Base-by-base conservation (phyloP, 2,113 vertebrate species). In the Thymallus thymallus region DNA sequence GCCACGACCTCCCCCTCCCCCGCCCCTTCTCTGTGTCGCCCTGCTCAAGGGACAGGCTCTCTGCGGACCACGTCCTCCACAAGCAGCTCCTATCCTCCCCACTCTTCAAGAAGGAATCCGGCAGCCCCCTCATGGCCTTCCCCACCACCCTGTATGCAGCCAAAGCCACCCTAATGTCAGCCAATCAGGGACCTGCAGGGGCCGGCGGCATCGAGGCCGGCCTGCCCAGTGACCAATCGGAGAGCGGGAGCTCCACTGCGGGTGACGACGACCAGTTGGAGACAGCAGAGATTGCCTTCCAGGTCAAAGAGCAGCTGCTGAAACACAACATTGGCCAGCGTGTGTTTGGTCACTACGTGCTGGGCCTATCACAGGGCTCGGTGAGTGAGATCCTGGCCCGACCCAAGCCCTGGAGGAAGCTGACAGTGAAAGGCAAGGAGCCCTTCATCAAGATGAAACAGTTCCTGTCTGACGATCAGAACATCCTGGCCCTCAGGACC, bases 361-460 rank as follows among this genome's bases (percentile, higher is more conserved):
- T 99, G 86, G 98, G 97, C 72, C 94, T 99, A 75, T 99, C 98
- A 0, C 98, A 99, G 89, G 98, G 98, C 86, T 99, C 98, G 0
- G 98, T 99, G 89, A 99, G 98, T 0, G 98, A 99, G 94, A 99
- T 99, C 83, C 90, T 99, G 90, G 98, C 98, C 0, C 91, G 98
- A 73, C 98, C 98, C 90, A 99, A 99, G 86, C 97, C 98, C 76
- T 99, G 97, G 98, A 94, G 96, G 89, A 99, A 99, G 92, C 95
- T 99, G 84, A 99, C 98, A 0, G 97, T 99, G 78, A 99, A 99
- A 87, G 98, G 98, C 76, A 99, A 99, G 88, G 98, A 99, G 81
- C 98, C 98, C 0, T 99, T 99, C 86, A 94, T 97, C 88, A 99
- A 99, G 90, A 99, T 99, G 98, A 98, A 96, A 92, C 98, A 99